These are phyloP conservation scores for Phenganax subtilis DNA, from an alignment of 92 coral and sea anemone genomes.

Conservation along the genomic window DNA sequence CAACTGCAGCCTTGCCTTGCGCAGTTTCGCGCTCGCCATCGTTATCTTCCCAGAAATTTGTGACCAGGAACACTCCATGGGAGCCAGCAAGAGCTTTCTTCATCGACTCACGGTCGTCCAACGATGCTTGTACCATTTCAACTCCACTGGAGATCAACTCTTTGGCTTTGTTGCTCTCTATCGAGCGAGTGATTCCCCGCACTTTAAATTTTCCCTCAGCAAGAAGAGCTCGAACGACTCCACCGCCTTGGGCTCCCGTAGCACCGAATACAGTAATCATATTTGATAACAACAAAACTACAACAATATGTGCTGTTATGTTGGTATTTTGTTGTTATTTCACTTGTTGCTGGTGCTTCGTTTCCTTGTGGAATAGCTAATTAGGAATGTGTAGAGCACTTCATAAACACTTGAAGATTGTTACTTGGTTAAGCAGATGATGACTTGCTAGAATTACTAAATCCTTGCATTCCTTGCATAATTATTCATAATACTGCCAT, in stretches of 20 bases:
- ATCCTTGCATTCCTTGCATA: too few relatives aligned
- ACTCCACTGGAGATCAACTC: slow-evolving; percentile 81
- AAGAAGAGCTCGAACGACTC: slow-evolving; percentile 50
- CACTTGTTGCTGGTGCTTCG: neutral
- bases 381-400: neutral
- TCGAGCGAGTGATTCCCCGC: slow-evolving; percentile 54
- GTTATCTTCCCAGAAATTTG: neutral
- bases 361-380: neutral
- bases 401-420: too few relatives aligned
- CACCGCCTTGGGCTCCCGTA: slow-evolving; percentile 69
- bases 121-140: slow-evolving; percentile 84
- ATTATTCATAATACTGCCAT: too few relatives aligned
- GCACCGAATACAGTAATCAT: slow-evolving; percentile 63
- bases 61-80: slow-evolving; percentile 54
- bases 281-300: neutral
- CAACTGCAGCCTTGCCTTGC: slow-evolving; percentile 27
- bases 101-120: slow-evolving; percentile 82
- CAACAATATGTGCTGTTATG: too few relatives aligned
- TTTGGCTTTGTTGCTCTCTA: slow-evolving; percentile 91
- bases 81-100: slow-evolving; percentile 64
- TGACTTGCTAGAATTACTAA: too few relatives aligned
- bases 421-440: too few relatives aligned
- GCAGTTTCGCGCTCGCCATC: slow-evolving; percentile 20
- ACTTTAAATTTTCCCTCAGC: slow-evolving; percentile 40
- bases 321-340: neutral